Base-by-base conservation (phyloP, 1,140 invertebrate genomes). In the Phymorhynchus buccinoides region DNA sequence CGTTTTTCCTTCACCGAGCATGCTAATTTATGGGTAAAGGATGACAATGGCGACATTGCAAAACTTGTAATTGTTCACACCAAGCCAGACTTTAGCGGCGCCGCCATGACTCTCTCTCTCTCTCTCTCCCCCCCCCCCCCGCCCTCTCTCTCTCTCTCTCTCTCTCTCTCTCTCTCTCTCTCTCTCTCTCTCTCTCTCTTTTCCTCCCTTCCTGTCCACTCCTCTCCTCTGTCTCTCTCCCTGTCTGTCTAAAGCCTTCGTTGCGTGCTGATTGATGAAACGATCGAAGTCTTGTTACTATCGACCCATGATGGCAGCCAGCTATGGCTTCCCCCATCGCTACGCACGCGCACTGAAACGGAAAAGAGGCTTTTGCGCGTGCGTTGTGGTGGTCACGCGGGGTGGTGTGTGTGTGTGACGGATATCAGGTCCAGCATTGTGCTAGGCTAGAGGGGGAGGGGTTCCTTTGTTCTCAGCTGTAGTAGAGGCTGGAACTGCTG, bases 261-360 rank as follows among this genome's bases (percentile, higher is more conserved):
- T 73, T 77, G 73, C 41, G 73, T 9, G 41, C 41, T 62, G 56
- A 62, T 62, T 62, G 56, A 62, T 62, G 56, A 14, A 62, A 27
- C 56, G 56, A 62, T 62, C 56, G 56, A 62, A 62, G 56, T 27
- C 56, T 62, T 62, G 56, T 62, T 22, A 62, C 56, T 62, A 62
- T 62, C 56, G 56, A 62, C 56, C 56, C 12, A 4, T 62, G 56
- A n/a, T n/a, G n/a, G n/a, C n/a, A n/a, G n/a, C n/a, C n/a, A n/a
- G n/a, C n/a, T n/a, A n/a, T n/a, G n/a, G n/a, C n/a, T n/a, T n/a
- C 56, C 56, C 22, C 4, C 14, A 6, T 62, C 22, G 37, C 68
- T 30, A 12, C 37, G 68, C 37, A 37, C 68, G 37, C 37, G 37
- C 68, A 32, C 37, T 73, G 68, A 12, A 37, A 30, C 30, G 22